Evolutionary conservation across 2,113 vertebrate genomes (phyloP).

Genomic region (Abramis brama): DNA sequence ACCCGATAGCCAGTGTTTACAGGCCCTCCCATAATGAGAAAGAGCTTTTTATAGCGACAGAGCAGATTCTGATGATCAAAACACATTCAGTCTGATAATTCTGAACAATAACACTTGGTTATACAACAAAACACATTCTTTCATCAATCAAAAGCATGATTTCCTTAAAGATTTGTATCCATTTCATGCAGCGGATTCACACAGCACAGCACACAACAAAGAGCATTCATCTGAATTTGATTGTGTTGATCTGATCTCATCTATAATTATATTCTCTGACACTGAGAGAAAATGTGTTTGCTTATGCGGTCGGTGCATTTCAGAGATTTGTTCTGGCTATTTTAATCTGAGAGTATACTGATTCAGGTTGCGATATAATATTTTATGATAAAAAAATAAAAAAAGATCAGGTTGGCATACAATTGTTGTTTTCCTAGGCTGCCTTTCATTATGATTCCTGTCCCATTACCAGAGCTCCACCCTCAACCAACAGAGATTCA

Average conservation of each 20-base stretch:
- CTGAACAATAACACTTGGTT: conserved; percentile 46
- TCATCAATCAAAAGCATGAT: conserved; percentile 13
- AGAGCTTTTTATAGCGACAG: conserved; percentile 39
- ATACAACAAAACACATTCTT: conserved; percentile 57
- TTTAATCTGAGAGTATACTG: neutral
- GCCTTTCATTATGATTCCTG: conserved; percentile 26
- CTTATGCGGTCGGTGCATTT: neutral
- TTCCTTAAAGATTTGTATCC: neutral
- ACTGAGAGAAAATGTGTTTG: neutral
- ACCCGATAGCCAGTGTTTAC: conserved; percentile 49
- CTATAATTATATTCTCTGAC: neutral
- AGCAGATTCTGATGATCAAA: conserved; percentile 49
- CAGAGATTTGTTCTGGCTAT: neutral
- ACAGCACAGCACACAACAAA: conserved; percentile 11
- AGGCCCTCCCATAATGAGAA: conserved; percentile 48
- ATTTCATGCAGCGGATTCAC: neutral
- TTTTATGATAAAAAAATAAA: neutral
- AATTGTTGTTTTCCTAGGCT: neutral
- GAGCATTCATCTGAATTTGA: conserved; percentile 17
- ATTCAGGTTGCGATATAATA: neutral
- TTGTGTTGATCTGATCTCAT: neutral
- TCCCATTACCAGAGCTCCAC: conserved; percentile 30
- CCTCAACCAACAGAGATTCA: conserved; percentile 3
- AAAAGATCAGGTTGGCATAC: neutral
- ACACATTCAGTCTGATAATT: conserved; percentile 47